Base-by-base conservation (phyloP, 2,113 vertebrate species). In the Illadopsis cleaveri region DNA sequence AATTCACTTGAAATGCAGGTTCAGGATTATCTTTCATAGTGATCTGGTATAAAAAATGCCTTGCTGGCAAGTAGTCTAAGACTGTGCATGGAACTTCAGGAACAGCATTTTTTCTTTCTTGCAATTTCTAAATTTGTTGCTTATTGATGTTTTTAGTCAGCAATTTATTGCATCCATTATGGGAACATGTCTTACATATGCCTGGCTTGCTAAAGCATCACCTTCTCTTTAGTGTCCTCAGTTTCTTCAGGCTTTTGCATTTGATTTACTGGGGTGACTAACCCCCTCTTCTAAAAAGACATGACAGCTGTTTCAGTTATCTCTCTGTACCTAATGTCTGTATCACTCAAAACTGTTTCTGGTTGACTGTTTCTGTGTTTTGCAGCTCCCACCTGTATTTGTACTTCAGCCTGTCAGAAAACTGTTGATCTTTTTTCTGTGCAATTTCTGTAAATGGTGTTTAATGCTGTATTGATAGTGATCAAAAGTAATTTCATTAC, bases 181-280 rank as follows among this genome's bases (percentile, higher is more conserved):
- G 9, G 10, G 53, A 56, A 4, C 1, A 0, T 47, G 21, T 50
- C 64, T 86, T 84, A 23, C 0, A 0, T 33, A 16, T 13, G 2
- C 22, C 17, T 93, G 3, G 1, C 28, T 61, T 73, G 15, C 25
- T 83, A 23, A 79, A 82, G 38, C 10, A 16, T 69, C 10, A 28
- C 40, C 15, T 35, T 84, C 33, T 72, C 5, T 35, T 57, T 48
- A 31, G 15, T 73, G 28, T 21, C 14, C 15, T 42, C 22, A 65
- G 12, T 77, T 85, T 33, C 56, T 75, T 38, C 42, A 50, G 53
- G 6, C 18, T 62, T 79, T 82, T 65, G 30, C 6, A 5, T 11
- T 78, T 61, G 40, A 17, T 7, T 44, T 31, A 2, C 28, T 56
- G 16, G 12, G 7, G 7, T 19, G 14, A 14, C 23, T 48, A 85